phyloP scores from a whole-genome alignment of 2,113 vertebrate genomes.

The Herpetotheres cachinnans region DNA sequence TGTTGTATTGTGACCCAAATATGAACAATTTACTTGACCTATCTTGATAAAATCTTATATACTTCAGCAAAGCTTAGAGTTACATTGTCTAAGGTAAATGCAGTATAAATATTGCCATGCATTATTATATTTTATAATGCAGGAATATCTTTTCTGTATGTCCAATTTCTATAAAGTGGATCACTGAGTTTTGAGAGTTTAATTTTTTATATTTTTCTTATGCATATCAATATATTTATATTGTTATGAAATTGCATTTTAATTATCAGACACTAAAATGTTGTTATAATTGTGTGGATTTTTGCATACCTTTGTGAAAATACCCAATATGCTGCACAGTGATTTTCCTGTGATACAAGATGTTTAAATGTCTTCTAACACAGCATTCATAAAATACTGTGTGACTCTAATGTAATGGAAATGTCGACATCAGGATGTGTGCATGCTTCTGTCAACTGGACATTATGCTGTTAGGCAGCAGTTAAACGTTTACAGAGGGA shows the following conservation, averaged over 20 bases:
- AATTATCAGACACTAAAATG: background rate
- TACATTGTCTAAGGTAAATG: background rate
- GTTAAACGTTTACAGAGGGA: slow-evolving; percentile 25
- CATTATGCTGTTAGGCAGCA: background rate
- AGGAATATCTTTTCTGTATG: background rate
- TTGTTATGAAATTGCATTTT: background rate
- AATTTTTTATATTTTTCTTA: background rate
- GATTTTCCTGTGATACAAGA: background rate
- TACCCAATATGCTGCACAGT: background rate
- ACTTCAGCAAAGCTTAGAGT: background rate
- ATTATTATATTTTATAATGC: background rate
- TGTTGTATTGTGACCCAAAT: background rate
- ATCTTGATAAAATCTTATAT: background rate
- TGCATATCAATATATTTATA: background rate
- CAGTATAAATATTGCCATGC: background rate
- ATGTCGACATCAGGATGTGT: background rate
- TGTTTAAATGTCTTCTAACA: background rate
- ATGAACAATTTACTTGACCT: background rate
- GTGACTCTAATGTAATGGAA: background rate
- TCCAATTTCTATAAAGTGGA: background rate
- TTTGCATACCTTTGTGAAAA: background rate
- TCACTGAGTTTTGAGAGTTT: background rate
- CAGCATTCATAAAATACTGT: background rate
- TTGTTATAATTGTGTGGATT: background rate
- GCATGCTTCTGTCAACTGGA: background rate